phyloP scores from a whole-genome alignment of 2,113 vertebrate species.

The Chiloscyllium plagiosum region DNA sequence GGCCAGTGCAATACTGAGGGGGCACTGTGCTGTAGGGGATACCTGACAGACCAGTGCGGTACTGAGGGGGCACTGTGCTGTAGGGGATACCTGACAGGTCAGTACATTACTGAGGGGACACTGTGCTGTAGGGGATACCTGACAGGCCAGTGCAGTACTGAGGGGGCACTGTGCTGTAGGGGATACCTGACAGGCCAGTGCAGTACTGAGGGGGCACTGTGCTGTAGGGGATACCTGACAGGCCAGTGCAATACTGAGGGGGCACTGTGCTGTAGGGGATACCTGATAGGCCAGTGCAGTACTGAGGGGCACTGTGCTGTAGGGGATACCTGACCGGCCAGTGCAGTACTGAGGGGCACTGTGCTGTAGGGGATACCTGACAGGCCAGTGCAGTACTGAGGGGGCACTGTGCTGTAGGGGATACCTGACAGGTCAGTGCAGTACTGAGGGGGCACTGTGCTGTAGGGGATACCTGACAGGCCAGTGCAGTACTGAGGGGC shows the following conservation, averaged over 20 bases:
- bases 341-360: background rate
- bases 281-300: too few relatives aligned
- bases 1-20: background rate
- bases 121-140: background rate
- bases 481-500: background rate
- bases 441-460: background rate
- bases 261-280: background rate
- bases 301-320: background rate
- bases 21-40: too few relatives aligned
- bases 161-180: background rate
- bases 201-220: background rate
- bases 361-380: background rate
- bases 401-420: background rate
- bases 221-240: background rate
- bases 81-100: too few relatives aligned
- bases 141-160: background rate
- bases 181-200: too few relatives aligned
- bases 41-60: background rate
- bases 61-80: background rate
- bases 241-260: background rate
- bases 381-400: background rate
- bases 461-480: background rate
- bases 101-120: background rate
- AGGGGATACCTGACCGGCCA: background rate
- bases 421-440: background rate